These are phyloP conservation scores for Turritopsis dohrnii DNA, from an alignment of 30 jellyfish, hydroid and myxozoan species.

Conservation along the genomic window DNA sequence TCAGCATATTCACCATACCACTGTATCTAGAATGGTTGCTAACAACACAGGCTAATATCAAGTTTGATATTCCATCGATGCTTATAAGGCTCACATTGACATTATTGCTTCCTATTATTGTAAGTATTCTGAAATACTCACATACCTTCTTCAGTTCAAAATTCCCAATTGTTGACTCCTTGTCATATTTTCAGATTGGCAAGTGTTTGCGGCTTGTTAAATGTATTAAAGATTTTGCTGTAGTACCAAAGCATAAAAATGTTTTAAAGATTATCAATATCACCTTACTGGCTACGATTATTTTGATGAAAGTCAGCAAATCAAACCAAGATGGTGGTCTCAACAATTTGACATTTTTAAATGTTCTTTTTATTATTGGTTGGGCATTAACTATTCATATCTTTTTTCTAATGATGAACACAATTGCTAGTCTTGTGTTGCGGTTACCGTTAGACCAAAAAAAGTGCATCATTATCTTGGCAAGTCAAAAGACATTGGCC, in stretches of 20 bases:
- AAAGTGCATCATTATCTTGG: slow-evolving; percentile 64
- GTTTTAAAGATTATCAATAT: slow-evolving; percentile 49
- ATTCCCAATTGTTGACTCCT: too few species aligned
- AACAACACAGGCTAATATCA: slow-evolving; percentile 47
- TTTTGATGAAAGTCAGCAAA: slow-evolving; percentile 68
- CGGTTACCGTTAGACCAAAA: slow-evolving; percentile 40
- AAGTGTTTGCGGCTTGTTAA: slow-evolving; percentile 64
- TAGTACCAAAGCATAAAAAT: slow-evolving; percentile 43
- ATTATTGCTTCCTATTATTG: slow-evolving; percentile 64
- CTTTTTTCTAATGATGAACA: slow-evolving; percentile 49
- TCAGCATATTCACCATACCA: slow-evolving; percentile 77
- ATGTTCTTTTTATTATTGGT: slow-evolving; percentile 45
- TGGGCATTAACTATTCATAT: slow-evolving; percentile 66
- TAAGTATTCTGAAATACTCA: slow-evolving; percentile 17
- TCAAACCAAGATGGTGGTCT: slow-evolving; percentile 77
- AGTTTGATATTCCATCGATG: slow-evolving; percentile 56
- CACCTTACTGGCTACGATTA: slow-evolving; percentile 54
- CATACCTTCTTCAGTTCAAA: not conserved
- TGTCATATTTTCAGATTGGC: slow-evolving; percentile 56
- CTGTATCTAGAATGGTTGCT: slow-evolving; percentile 78
- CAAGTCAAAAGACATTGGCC: slow-evolving; percentile 85
- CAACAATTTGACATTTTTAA: slow-evolving; percentile 35
- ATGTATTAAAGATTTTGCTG: slow-evolving; percentile 33
- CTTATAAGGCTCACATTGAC: slow-evolving; percentile 46
- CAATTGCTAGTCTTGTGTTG: slow-evolving; percentile 43